Percentiles rank a stretch among this genome's conserved stretches.
Conservation (phyloP, 2,797 vertebrate genomes). For the Girardinus metallicus region DNA sequence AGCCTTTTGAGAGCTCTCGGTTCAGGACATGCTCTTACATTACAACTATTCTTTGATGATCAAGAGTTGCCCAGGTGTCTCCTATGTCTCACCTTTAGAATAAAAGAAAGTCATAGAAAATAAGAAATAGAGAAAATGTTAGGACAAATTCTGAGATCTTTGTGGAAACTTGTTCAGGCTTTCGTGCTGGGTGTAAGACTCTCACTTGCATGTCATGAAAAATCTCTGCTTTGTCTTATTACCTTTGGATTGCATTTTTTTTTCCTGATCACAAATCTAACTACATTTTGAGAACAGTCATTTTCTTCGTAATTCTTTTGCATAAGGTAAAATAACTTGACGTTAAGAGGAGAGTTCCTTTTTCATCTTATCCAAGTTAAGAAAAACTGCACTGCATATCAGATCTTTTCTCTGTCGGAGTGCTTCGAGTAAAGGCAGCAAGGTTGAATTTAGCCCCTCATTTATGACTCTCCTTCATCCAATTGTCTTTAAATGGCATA, state of each 20-base stretch:
- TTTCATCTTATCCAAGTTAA: constrained; percentile 37
- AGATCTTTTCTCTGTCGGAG: constrained; percentile 35
- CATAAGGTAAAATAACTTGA: constrained; percentile 9
- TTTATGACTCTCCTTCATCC: constrained; percentile 36
- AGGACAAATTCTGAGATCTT: constrained; percentile 15
- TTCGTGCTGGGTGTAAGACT: constrained; percentile 15
- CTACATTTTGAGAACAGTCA: constrained; percentile 28
- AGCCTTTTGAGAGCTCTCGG: constrained; percentile 47
- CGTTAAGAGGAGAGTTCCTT: constrained; percentile 3
- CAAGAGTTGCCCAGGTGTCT: constrained; percentile 26
- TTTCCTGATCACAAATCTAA: constrained; percentile 34
- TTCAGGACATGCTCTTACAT: constrained; percentile 43
- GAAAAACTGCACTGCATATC: constrained; percentile 28
- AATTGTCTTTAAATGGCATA: constrained; percentile 47
- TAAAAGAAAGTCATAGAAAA: neutral
- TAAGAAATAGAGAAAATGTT: constrained; percentile 6
- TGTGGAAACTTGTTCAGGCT: neutral
- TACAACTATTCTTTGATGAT: constrained; percentile 37
- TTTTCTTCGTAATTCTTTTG: constrained; percentile 38
- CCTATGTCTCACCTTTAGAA: constrained; percentile 29
- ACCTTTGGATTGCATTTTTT: constrained; percentile 1
- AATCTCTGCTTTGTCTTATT: constrained; percentile 26
- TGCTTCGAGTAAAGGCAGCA: constrained; percentile 45
- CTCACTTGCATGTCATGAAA: constrained; percentile 27
- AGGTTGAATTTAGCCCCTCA: constrained; percentile 46